Evolutionary conservation across 2,113 vertebrate genomes (phyloP).

Genomic region (Takifugu bimaculatus): DNA sequence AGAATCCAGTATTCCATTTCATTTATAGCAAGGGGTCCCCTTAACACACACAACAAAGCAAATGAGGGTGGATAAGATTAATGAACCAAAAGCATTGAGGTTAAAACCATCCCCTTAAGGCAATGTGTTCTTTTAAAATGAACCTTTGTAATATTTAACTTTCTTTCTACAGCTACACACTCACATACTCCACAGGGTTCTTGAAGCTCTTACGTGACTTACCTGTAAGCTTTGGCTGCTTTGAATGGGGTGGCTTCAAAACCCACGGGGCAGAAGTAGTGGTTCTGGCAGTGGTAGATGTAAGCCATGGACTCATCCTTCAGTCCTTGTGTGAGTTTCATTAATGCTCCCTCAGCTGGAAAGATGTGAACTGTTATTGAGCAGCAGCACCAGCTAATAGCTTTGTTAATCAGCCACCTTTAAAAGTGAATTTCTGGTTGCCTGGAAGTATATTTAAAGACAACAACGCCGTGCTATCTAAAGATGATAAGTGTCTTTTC

Average conservation of each 20-base stretch:
- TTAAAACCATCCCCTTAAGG: too few species aligned
- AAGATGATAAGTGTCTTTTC: too few species aligned
- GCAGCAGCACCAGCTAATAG: neutral
- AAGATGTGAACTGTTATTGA: neutral
- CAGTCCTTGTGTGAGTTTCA: constrained; percentile 89
- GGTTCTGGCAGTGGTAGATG: constrained; percentile 99
- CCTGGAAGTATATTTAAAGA: too few species aligned
- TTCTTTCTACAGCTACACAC: too few species aligned
- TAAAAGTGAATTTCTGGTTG: too few species aligned
- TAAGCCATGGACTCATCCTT: constrained; percentile 94
- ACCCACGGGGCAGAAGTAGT: constrained; percentile 98
- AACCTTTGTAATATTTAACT: too few species aligned
- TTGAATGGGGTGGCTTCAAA: constrained; percentile 95
- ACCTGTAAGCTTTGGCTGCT: constrained; percentile 94
- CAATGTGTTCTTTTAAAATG: too few species aligned
- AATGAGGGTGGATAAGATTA: neutral
- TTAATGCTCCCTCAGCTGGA: constrained; percentile 87
- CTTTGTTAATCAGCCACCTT: too few species aligned
- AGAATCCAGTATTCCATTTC: constrained; percentile 97
- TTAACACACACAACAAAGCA: constrained; percentile 54
- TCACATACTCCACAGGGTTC: too few species aligned
- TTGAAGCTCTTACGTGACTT: too few species aligned
- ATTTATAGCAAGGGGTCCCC: constrained; percentile 80
- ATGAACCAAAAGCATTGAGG: too few species aligned
- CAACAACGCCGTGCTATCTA: too few species aligned